Conservation (phyloP, 2,888 invertebrate genomes). For the Uropetala carovei region DNA sequence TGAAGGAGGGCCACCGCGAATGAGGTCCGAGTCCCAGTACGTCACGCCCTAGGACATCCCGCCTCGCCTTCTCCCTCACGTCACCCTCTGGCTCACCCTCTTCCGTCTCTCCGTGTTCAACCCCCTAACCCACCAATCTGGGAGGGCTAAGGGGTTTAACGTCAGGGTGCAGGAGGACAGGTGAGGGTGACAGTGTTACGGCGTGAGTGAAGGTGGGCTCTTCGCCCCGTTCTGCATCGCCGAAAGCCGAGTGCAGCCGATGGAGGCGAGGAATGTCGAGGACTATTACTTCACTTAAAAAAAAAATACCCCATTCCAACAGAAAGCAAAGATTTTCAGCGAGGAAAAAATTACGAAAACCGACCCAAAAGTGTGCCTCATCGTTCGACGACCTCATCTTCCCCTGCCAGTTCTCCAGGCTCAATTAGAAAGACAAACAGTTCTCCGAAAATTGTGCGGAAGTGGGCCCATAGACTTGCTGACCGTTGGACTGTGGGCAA, state of each 20-base stretch:
- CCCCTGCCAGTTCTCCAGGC: background rate
- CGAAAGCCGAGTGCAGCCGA: background rate
- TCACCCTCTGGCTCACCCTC: background rate
- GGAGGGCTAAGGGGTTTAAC: background rate
- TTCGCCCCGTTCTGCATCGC: background rate
- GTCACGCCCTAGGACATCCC: background rate
- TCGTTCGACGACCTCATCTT: background rate
- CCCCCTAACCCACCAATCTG: background rate
- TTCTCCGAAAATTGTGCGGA: background rate
- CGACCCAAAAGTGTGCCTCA: conserved; percentile 32
- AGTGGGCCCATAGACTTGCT: background rate
- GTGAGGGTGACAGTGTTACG: background rate
- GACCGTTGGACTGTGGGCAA: background rate
- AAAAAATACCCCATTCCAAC: background rate
- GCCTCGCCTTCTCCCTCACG: background rate
- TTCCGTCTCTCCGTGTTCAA: background rate
- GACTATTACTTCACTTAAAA: too few relatives aligned
- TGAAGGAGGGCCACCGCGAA: background rate
- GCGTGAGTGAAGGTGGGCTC: background rate
- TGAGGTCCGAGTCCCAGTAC: background rate
- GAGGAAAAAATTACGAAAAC: background rate
- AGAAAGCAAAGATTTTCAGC: background rate
- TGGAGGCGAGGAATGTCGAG: background rate
- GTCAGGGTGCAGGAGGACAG: background rate
- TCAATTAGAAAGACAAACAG: conserved; percentile 33